phyloP scores from a whole-genome alignment of 2,888 invertebrate genomes.

The Drosophila recens region DNA sequence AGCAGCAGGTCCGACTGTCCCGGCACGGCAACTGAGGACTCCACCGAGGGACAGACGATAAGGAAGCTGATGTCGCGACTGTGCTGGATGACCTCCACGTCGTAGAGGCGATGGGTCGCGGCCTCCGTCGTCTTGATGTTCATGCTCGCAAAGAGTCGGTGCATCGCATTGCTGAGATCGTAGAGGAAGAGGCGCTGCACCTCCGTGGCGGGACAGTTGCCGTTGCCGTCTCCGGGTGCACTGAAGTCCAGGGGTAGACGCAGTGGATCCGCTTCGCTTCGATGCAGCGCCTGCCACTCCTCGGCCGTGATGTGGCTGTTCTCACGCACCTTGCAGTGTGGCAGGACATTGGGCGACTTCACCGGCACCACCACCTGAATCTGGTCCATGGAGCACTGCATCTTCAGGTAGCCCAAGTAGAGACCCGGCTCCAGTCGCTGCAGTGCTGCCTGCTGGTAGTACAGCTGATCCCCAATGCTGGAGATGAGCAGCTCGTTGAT shows the following conservation, averaged over 20 bases:
- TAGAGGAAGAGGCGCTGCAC: constrained; percentile 93
- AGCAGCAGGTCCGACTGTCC: constrained; percentile 94
- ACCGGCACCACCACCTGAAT: constrained; percentile 97
- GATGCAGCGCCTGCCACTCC: constrained; percentile 97
- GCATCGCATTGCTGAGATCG: constrained; percentile 90
- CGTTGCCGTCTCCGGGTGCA: constrained; percentile 51
- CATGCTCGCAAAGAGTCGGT: constrained; percentile 92
- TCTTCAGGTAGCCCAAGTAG: constrained; percentile 97
- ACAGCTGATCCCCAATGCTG: constrained; percentile 92
- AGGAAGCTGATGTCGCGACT: constrained; percentile 96
- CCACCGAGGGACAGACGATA: constrained; percentile 95
- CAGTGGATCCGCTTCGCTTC: constrained; percentile 67
- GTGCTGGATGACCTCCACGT: constrained; percentile 96
- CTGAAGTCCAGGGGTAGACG: constrained; percentile 81
- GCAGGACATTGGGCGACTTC: constrained; percentile 97
- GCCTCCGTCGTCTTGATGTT: constrained; percentile 90
- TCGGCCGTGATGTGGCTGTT: constrained; percentile 98
- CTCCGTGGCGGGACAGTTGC: constrained; percentile 88
- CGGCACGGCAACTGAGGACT: constrained; percentile 96
- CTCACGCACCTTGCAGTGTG: constrained; percentile 96
- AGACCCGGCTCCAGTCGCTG: constrained; percentile 94
- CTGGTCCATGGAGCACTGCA: constrained; percentile 97
- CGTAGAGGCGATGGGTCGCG: constrained; percentile 93
- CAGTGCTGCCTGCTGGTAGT: constrained; percentile 89
- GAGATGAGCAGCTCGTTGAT: constrained; percentile 94